These are phyloP conservation scores for Arrhamphus sclerolepis DNA, from an alignment of 2,797 vertebrate genomes.

Conservation along the genomic window DNA sequence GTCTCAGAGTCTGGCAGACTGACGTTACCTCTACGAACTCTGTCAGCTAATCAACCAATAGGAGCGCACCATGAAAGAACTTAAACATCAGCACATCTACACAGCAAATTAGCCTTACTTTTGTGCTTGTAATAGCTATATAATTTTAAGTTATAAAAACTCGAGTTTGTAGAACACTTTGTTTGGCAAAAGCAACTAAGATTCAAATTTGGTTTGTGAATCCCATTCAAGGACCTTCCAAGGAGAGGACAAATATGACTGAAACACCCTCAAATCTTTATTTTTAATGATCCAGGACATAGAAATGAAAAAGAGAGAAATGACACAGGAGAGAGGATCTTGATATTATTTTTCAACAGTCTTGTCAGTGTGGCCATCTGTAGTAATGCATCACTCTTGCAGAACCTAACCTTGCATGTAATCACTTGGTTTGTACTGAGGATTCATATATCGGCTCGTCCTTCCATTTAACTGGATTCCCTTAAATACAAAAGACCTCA, in stretches of 20 bases:
- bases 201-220: no score
- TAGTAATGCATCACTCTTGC: slow-evolving; percentile 11
- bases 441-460: slow-evolving; percentile 24
- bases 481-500: slow-evolving; percentile 40
- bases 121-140: no score
- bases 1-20: no score
- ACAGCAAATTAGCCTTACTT: no score
- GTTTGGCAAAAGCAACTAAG: no score
- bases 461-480: slow-evolving; percentile 44
- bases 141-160: no score
- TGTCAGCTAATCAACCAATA: no score
- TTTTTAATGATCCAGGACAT: not conserved
- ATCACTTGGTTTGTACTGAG: slow-evolving; percentile 31
- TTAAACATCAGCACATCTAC: no score
- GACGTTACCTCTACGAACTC: no score
- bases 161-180: no score
- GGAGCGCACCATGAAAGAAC: no score
- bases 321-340: not conserved
- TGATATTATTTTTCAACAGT: slow-evolving; percentile 25
- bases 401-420: slow-evolving; percentile 31
- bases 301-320: slow-evolving; percentile 15
- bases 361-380: not conserved
- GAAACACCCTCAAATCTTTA: slow-evolving; percentile 4
- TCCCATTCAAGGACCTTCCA: not conserved
- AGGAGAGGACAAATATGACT: not conserved